Conservation (phyloP, 2,888 invertebrate species). For the Ditula angustiorana region DNA sequence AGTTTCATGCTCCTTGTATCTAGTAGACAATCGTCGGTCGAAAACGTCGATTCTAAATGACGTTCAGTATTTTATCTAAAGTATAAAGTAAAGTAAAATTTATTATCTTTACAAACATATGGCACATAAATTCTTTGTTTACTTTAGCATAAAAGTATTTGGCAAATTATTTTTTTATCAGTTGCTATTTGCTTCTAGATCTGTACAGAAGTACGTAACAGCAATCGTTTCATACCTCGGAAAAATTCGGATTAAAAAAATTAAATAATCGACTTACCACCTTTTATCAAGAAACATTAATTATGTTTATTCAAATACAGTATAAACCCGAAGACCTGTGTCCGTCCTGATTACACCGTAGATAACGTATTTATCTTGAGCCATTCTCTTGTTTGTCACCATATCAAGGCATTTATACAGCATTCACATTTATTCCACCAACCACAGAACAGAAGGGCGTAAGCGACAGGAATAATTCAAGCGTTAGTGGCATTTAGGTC, state of each 20-base stretch:
- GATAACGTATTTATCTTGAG: slow-evolving; percentile 77
- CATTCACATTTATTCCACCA: slow-evolving; percentile 27
- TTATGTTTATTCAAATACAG: slow-evolving; percentile 47
- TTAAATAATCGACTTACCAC: slow-evolving; percentile 4
- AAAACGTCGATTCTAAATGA: too few relatives aligned
- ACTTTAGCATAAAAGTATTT: neutral
- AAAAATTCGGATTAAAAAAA: neutral
- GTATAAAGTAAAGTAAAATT: too few relatives aligned
- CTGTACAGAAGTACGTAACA: neutral
- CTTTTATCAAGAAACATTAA: slow-evolving; percentile 20
- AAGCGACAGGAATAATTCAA: neutral
- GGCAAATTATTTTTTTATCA: neutral
- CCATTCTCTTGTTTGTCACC: slow-evolving; percentile 68
- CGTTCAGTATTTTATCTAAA: too few relatives aligned
- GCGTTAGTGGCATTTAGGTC: neutral
- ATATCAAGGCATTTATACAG: slow-evolving; percentile 38
- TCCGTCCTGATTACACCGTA: slow-evolving; percentile 73
- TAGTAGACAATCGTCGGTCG: too few relatives aligned
- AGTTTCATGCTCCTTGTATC: too few relatives aligned
- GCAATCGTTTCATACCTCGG: neutral
- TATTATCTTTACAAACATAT: neutral
- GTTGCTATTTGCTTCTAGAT: neutral
- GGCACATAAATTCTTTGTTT: neutral
- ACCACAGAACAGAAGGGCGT: neutral
- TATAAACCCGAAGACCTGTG: slow-evolving; percentile 61